Evolutionary conservation across 2,888 invertebrate species (phyloP).

Genomic region (Erynnis tages): DNA sequence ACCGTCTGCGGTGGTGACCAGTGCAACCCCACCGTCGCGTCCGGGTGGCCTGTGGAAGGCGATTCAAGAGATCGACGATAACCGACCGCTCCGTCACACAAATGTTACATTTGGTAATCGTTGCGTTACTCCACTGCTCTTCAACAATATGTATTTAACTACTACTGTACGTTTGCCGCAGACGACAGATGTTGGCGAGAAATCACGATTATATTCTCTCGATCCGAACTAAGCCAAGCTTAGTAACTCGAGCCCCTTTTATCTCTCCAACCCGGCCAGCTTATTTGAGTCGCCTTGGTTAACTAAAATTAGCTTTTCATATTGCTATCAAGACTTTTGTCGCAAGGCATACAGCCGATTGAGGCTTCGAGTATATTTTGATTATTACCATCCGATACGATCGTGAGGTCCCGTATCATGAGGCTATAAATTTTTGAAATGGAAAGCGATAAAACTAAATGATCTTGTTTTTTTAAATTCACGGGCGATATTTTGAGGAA

Average conservation of each 20-base stretch:
- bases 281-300: too few species aligned
- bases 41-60: conserved; percentile 29
- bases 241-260: conserved; percentile 1
- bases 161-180: conserved; percentile 12
- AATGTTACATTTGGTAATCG: conserved; percentile 39
- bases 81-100: conserved; percentile 37
- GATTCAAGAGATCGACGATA: conserved; percentile 38
- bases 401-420: background rate
- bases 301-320: too few species aligned
- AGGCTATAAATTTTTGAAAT: background rate
- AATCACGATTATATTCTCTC: background rate
- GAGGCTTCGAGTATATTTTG: background rate
- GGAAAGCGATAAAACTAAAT: background rate
- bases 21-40: conserved; percentile 46
- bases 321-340: too few species aligned
- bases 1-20: conserved; percentile 38
- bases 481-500: background rate
- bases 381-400: background rate
- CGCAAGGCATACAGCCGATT: too few species aligned
- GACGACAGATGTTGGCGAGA: background rate
- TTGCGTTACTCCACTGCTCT: conserved; percentile 34
- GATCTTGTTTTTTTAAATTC: background rate
- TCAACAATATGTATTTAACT: conserved; percentile 35
- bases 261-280: background rate
- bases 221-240: background rate